Evolutionary conservation across 2,113 vertebrate species (phyloP), one percentile per base, ranked within the genome.

Genomic region (Acrocephalus kingi): DNA sequence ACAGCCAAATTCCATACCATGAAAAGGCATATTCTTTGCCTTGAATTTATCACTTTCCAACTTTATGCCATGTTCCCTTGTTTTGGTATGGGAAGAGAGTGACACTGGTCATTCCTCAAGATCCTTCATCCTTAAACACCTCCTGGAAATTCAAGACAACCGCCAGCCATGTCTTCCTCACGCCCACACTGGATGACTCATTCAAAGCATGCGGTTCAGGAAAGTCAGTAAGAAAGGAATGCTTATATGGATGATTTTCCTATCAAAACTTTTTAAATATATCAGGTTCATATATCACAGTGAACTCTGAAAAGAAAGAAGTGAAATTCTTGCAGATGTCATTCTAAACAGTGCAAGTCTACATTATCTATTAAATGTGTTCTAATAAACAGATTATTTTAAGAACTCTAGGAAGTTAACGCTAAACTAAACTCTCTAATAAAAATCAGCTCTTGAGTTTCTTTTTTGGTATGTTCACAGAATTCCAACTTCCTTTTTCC

Each of bases 301-400:
- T 28, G 21, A 43, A 64, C 21, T 27, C 31, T 49, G 41, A 74
- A 71, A 68, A 64, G 6, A 61, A 10, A 45, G 5, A 87, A 85
- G 33, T 4, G 0, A 56, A 30, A 77, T 48, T 66, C 55, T 58
- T 67, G 51, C 43, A 83, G 15, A 31, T 24, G 8, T 10, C 33
- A 55, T n/a, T 72, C 31, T 39, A 75, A 84, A 52, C 7, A 21
- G 21, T 25, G 12, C 9, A 54, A 81, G 27, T 45, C 24, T 41
- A 30, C 0, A 0, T 31, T 56, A 84, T 3, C 49, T 52, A 54
- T 6, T 58, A 63, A n/a, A 45, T 2, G 3, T 16, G 12, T 49
- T 58, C 52, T 54, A 82, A 69, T 37, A 87, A 87, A 43, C 15
- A 49, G 21, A 43, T 45, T 71, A 33, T 43, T 91, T 43, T 54